Base-by-base conservation (phyloP, 2,797 vertebrate genomes). In the Botia kubotai region DNA sequence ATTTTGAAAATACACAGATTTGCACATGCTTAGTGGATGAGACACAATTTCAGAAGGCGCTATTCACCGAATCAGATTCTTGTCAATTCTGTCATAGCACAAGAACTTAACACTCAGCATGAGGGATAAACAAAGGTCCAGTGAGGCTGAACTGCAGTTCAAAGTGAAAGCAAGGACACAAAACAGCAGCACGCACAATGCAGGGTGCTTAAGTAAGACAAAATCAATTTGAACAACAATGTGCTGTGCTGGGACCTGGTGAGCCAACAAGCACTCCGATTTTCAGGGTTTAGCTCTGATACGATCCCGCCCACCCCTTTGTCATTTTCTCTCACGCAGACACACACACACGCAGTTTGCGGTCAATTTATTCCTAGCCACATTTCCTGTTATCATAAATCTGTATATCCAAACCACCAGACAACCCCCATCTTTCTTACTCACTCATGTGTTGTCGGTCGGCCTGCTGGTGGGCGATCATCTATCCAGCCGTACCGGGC, bases 371-470 rank as follows among this genome's bases (percentile, higher is more conserved):
- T 89, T 88, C 90, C 74, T 85, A 87, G 86, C 88, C 78, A 75
- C 68, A 86, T 91, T 90, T 91, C 89, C 89, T 92, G 91, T 91
- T 89, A 88, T 92, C 91, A 93, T 93, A 93, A 93, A 94, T 94
- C 93, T 93, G 92, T 90, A 93, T 93, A 94, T 93, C 90, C 89
- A 93, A 91, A 89, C 91, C 93, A 90, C 91, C 91, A 92, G 91
- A 92, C 90, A 90, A 88, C 90, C 90, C 90, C 90, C 93, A 93
- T 94, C 92, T 93, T 90, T 94, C 91, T 93, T 89, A 85, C 91
- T 93, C 91, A 91, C 89, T 93, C 92, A 88, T 91, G 90, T 90
- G 86, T 86, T 91, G 88, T 90, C 89, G 91, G 89, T 89, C 86
- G 87, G 87, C 90, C 86, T 77, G 87, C 86, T 89, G 89, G 91